A percentile compares a stretch with the other conserved stretches of the same genome.
phyloP scores from a whole-genome alignment of 30 jellyfish, hydroid and myxozoan genomes.

The Sanderia malayensis region DNA sequence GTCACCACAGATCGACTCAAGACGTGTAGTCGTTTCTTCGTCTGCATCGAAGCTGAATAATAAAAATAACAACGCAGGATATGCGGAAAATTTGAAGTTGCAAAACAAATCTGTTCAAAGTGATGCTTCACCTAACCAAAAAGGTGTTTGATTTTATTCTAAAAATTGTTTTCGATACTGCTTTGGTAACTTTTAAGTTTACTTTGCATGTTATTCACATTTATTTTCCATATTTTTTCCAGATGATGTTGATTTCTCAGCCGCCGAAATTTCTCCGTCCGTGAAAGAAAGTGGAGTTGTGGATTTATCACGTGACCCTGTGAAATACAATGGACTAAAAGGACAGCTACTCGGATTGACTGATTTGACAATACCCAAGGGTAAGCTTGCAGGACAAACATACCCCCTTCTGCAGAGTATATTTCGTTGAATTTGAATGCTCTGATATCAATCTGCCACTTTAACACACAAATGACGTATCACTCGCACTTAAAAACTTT shows the following conservation, averaged over 20 bases:
- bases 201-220: not conserved
- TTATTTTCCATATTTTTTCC: too few species aligned
- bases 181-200: too few species aligned
- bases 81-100: not conserved
- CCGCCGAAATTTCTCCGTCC: constrained; percentile 25
- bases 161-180: too few species aligned
- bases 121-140: not conserved
- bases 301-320: constrained; percentile 85
- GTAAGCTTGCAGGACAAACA: too few species aligned
- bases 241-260: constrained; percentile 7
- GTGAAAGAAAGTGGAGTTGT: constrained; percentile 65
- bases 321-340: constrained; percentile 69
- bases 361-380: constrained; percentile 47
- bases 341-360: constrained; percentile 74
- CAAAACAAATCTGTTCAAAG: too few species aligned
- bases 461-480: too few species aligned
- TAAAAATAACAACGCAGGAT: not conserved
- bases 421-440: not conserved
- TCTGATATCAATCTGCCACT: not conserved
- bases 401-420: too few species aligned
- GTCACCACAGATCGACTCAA: constrained; percentile 42
- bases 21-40: constrained; percentile 39
- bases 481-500: too few species aligned
- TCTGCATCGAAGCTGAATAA: constrained; percentile 5
- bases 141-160: not conserved